Evolutionary conservation across 2,888 invertebrate species (phyloP).

Genomic region (Leptura quadrifasciata): DNA sequence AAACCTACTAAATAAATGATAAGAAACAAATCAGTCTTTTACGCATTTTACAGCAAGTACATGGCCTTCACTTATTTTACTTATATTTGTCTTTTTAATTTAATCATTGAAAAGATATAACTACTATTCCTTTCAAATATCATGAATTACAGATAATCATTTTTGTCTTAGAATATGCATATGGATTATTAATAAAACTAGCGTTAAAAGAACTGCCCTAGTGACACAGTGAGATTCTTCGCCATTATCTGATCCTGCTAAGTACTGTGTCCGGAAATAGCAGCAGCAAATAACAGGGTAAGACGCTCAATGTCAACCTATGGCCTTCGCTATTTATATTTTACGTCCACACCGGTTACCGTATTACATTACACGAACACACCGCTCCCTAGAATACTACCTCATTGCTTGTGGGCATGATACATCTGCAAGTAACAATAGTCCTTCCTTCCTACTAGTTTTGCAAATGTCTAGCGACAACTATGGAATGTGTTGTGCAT

Average conservation of each 20-base stretch:
- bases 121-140: too few relatives aligned
- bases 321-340: constrained; percentile 71
- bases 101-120: too few relatives aligned
- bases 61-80: too few relatives aligned
- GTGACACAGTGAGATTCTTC: constrained; percentile 22
- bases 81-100: too few relatives aligned
- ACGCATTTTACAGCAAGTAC: too few relatives aligned
- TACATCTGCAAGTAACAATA: constrained; percentile 45
- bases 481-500: background rate
- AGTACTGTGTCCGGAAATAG: constrained; percentile 38
- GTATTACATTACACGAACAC: constrained; percentile 48
- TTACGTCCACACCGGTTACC: constrained; percentile 54
- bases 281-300: constrained; percentile 64
- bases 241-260: constrained; percentile 5
- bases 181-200: background rate
- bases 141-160: too few relatives aligned
- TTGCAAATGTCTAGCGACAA: constrained; percentile 13
- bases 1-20: too few relatives aligned
- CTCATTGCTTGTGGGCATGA: constrained; percentile 46
- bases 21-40: too few relatives aligned
- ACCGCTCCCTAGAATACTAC: constrained; percentile 49
- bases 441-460: constrained; percentile 52
- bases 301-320: constrained; percentile 71
- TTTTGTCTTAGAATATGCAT: too few relatives aligned
- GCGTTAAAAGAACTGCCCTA: constrained; percentile 11